Conservation (phyloP, 2,797 vertebrate genomes). For the Hippopotamyrus pictus region DNA sequence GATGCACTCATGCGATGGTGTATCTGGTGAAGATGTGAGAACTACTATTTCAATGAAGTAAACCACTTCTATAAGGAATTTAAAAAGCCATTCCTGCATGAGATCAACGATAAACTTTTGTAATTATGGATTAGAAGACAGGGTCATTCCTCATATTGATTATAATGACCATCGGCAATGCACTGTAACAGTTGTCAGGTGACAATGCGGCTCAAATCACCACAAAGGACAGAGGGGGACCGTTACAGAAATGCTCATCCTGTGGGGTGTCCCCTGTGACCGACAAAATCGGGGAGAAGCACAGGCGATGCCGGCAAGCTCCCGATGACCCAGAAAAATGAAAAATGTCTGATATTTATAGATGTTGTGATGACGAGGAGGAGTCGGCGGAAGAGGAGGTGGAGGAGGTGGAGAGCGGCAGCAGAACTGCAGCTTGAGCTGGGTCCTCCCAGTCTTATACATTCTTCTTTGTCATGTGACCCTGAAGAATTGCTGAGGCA, state of each 20-base stretch:
- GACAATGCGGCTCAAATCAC: neutral
- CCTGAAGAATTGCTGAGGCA: neutral
- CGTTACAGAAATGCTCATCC: too few relatives aligned
- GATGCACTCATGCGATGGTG: neutral
- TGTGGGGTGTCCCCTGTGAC: constrained; percentile 2
- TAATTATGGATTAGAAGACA: neutral
- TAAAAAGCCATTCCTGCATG: neutral
- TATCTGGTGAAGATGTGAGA: neutral
- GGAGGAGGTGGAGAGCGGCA: neutral
- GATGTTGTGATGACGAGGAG: constrained; percentile 60
- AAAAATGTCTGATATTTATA: constrained; percentile 62
- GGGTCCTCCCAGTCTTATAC: neutral
- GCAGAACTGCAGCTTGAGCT: neutral
- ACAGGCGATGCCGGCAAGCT: constrained; percentile 34
- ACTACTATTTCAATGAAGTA: neutral
- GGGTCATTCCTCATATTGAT: neutral
- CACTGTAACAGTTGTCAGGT: neutral
- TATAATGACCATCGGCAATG: neutral
- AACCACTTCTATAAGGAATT: neutral
- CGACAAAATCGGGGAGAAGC: constrained; percentile 47
- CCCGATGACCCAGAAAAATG: constrained; percentile 62
- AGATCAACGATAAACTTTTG: neutral
- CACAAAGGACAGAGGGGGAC: neutral
- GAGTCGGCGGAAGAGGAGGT: constrained; percentile 38
- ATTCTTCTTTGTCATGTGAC: neutral